Percentiles rank a stretch among this genome's conserved stretches.
Conservation (phyloP, 2,113 vertebrate species). For the Mesocricetus auratus region DNA sequence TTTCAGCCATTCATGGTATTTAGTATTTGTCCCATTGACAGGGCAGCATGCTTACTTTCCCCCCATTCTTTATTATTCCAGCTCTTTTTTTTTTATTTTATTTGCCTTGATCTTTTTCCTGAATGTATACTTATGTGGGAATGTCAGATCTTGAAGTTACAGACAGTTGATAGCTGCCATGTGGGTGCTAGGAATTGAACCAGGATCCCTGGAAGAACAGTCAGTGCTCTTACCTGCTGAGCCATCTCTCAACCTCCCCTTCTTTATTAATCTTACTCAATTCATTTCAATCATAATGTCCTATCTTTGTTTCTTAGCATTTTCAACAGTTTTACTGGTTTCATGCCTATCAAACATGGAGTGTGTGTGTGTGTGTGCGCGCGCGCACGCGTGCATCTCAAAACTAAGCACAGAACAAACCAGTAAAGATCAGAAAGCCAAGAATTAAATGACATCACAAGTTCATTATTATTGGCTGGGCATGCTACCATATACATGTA, state of each 20-base stretch:
- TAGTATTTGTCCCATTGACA: neutral
- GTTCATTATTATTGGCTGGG: neutral
- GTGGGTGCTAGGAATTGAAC: too few relatives aligned
- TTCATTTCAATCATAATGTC: constrained; percentile 11
- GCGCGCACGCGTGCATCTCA: too few relatives aligned
- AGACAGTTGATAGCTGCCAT: too few relatives aligned
- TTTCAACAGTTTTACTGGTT: neutral
- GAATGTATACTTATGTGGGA: too few relatives aligned
- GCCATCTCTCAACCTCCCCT: neutral
- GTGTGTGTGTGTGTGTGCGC: neutral
- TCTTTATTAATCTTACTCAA: neutral
- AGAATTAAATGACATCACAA: neutral
- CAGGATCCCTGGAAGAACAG: too few relatives aligned
- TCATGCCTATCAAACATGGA: neutral
- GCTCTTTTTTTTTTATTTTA: neutral
- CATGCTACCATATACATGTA: neutral
- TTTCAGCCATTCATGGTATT: constrained; percentile 9
- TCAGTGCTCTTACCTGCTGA: too few relatives aligned
- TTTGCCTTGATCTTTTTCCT: too few relatives aligned
- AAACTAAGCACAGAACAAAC: constrained; percentile 4
- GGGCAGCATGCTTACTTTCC: neutral
- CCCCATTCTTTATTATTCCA: neutral
- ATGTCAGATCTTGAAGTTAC: too few relatives aligned
- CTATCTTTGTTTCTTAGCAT: neutral
- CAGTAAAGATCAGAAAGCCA: neutral